phyloP scores from a whole-genome alignment of 2,888 invertebrate genomes.

The Notodonta ziczac region DNA sequence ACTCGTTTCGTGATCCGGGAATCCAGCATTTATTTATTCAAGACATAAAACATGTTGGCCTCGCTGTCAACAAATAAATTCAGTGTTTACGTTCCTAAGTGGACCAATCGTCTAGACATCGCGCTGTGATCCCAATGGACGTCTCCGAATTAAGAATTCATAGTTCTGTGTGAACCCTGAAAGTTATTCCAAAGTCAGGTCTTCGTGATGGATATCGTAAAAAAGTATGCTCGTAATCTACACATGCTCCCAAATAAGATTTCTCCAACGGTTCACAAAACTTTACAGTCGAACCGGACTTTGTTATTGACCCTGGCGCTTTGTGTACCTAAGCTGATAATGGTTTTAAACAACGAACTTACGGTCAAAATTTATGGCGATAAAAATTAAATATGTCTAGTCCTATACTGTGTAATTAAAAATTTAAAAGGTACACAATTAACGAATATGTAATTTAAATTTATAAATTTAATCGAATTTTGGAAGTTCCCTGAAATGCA shows the following conservation, averaged over 20 bases:
- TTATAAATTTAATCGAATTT: not conserved
- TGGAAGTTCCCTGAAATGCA: not conserved
- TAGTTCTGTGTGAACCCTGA: conserved; percentile 2
- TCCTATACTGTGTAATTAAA: not conserved
- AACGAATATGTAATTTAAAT: not conserved
- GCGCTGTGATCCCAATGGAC: not conserved
- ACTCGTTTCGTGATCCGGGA: not conserved
- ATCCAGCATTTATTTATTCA: conserved; percentile 2
- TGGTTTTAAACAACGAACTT: not conserved
- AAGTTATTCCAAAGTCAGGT: conserved; percentile 2
- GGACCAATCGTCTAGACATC: conserved; percentile 1
- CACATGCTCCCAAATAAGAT: conserved; percentile 6
- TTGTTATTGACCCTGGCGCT: not conserved
- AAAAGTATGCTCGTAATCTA: conserved; percentile 5
- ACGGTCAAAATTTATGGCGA: too few species aligned
- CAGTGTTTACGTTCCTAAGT: not conserved
- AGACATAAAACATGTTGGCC: not conserved
- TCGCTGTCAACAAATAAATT: not conserved
- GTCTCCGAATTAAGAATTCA: conserved; percentile 3
- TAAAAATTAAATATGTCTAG: not conserved
- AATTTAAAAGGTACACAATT: not conserved
- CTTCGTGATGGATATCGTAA: conserved; percentile 4
- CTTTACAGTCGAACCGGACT: conserved; percentile 4
- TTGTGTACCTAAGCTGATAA: not conserved
- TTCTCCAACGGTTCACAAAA: not conserved